A percentile compares a stretch with the other conserved stretches of the same genome.
These are phyloP conservation scores for Lanius ludovicianus DNA, from an alignment of 2,113 vertebrate genomes.

Conservation along the genomic window DNA sequence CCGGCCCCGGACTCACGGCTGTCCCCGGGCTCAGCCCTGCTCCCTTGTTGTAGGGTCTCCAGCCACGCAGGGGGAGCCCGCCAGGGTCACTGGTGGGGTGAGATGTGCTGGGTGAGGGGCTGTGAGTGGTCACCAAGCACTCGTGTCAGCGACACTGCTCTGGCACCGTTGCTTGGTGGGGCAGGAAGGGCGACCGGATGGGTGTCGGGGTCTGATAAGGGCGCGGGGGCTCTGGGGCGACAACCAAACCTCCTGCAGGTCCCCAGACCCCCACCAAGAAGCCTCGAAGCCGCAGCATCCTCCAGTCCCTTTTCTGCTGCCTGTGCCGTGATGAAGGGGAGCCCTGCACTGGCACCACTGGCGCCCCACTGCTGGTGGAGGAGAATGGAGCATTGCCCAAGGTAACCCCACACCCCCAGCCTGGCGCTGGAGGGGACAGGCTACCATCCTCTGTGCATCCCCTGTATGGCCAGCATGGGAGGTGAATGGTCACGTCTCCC, in stretches of 20 bases:
- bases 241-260: constrained; percentile 13
- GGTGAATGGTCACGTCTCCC: neutral
- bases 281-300: constrained; percentile 74
- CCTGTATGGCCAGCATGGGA: neutral
- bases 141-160: fast-evolving
- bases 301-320: constrained; percentile 81
- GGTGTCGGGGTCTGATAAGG: neutral
- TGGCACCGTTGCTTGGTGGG: neutral
- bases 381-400: constrained; percentile 80
- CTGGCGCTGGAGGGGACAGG: fast-evolving
- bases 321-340: constrained; percentile 77
- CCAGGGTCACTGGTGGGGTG: neutral
- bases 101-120: too few relatives aligned
- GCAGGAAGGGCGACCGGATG: neutral
- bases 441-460: fast-evolving
- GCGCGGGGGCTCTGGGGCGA: fast-evolving
- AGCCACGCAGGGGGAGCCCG: fast-evolving
- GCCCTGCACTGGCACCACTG: constrained; percentile 67
- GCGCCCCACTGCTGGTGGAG: constrained; percentile 71
- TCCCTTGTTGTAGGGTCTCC: neutral
- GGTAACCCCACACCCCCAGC: constrained; percentile 44
- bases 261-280: constrained; percentile 69
- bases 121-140: neutral
- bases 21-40: neutral
- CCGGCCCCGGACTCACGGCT: neutral